Evolutionary conservation across 2,797 vertebrate species (phyloP).

Genomic region (Antrozous pallidus): DNA sequence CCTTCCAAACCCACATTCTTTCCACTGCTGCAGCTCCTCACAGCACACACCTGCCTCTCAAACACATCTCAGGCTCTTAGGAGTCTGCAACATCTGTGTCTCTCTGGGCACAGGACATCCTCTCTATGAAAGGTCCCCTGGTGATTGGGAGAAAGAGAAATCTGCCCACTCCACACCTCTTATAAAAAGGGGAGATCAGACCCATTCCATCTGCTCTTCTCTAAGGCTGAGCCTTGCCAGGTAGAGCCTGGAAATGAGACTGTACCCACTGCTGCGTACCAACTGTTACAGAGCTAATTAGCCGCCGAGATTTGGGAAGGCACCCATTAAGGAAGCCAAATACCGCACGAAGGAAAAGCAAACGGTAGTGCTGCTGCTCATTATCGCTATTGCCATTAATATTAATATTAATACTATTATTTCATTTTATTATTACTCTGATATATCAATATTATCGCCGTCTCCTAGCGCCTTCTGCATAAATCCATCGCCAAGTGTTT

Average conservation of each 20-base stretch:
- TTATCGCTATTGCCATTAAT: constrained; percentile 70
- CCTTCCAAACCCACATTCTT: neutral
- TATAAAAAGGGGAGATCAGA: constrained; percentile 49
- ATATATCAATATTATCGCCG: constrained; percentile 71
- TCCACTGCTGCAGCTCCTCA: neutral
- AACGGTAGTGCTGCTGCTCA: constrained; percentile 39
- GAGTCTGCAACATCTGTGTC: neutral
- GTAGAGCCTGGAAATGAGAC: constrained; percentile 71
- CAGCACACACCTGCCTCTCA: neutral
- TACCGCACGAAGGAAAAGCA: constrained; percentile 45
- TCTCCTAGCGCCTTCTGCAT: constrained; percentile 53
- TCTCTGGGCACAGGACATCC: neutral
- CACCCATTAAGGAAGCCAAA: constrained; percentile 68
- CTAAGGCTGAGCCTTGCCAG: constrained; percentile 58
- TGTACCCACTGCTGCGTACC: constrained; percentile 71
- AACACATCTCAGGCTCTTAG: neutral
- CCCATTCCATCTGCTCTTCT: constrained; percentile 64
- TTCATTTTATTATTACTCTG: constrained; percentile 70
- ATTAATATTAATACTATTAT: constrained; percentile 77
- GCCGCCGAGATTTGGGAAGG: constrained; percentile 63
- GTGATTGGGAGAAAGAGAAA: neutral
- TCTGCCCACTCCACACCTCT: neutral
- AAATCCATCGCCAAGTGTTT: constrained; percentile 76
- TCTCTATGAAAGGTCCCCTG: neutral
- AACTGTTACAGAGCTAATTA: constrained; percentile 76